A percentile compares a stretch with the other conserved stretches of the same genome.
phyloP scores from a whole-genome alignment of 2,797 vertebrate genomes.

The Hippocampus kuda region DNA sequence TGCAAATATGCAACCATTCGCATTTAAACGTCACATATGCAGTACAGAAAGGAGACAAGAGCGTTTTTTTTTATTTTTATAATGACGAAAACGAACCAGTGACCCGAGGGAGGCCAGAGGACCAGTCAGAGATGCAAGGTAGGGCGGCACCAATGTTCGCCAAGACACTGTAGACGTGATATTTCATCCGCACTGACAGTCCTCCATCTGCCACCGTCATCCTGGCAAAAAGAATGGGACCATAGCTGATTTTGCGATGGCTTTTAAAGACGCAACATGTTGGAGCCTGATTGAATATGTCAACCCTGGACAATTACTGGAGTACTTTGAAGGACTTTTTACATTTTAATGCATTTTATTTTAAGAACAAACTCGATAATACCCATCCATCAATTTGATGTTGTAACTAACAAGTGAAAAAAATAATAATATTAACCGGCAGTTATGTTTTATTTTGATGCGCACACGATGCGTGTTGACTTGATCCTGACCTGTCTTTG shows the following conservation, averaged over 20 bases:
- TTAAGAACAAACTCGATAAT: too few species aligned
- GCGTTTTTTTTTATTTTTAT: background rate
- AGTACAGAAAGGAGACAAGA: background rate
- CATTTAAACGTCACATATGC: background rate
- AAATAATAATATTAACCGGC: too few species aligned
- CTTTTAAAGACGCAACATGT: background rate
- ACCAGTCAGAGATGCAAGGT: constrained; percentile 75
- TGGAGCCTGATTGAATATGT: background rate
- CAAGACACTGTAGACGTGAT: constrained; percentile 79
- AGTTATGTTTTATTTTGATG: too few species aligned
- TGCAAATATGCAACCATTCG: background rate
- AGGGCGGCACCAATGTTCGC: constrained; percentile 74
- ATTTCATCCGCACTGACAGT: constrained; percentile 75
- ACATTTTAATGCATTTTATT: background rate
- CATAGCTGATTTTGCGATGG: background rate
- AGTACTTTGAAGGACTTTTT: background rate
- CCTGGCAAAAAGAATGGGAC: constrained; percentile 47
- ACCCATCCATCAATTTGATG: background rate
- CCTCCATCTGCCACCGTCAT: constrained; percentile 56
- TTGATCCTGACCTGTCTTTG: constrained; percentile 73
- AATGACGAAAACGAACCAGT: constrained; percentile 68
- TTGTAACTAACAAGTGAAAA: too few species aligned
- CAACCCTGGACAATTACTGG: background rate
- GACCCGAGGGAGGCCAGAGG: constrained; percentile 84
- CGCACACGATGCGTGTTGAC: background rate